Evolutionary conservation across 2,888 invertebrate species (phyloP).

Genomic region (Tenthredo notha): DNA sequence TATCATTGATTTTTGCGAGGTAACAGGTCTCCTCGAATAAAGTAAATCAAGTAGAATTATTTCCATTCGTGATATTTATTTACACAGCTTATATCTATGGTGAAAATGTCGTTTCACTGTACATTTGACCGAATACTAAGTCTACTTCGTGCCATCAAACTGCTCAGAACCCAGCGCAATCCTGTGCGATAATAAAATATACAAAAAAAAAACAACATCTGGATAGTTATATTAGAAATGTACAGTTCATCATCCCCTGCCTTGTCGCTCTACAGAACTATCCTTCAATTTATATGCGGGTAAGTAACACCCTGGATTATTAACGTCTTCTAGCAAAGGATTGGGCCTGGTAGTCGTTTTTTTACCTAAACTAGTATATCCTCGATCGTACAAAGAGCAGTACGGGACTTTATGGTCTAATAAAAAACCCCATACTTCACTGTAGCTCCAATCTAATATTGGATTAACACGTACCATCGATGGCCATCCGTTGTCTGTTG

Average conservation of each 20-base stretch:
- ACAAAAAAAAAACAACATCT: background rate
- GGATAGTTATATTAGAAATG: background rate
- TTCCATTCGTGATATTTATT: background rate
- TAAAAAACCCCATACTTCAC: conserved; percentile 95
- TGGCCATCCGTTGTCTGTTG: conserved; percentile 96
- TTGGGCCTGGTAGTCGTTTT: conserved; percentile 70
- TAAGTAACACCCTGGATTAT: conserved; percentile 67
- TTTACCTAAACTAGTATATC: conserved; percentile 81
- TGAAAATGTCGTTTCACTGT: background rate
- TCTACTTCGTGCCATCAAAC: background rate
- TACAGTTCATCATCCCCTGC: conserved; percentile 64
- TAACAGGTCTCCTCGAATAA: background rate
- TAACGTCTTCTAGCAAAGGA: conserved; percentile 70
- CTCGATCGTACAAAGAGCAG: conserved; percentile 93
- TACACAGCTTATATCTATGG: background rate
- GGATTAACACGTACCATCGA: conserved; percentile 93
- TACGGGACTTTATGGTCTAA: conserved; percentile 90
- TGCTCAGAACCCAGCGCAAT: background rate
- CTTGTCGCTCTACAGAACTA: conserved; percentile 72
- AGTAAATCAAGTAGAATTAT: background rate
- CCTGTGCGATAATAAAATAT: background rate
- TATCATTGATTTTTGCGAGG: background rate
- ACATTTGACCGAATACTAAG: background rate
- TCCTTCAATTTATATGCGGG: conserved; percentile 73
- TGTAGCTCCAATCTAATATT: conserved; percentile 94